Evolutionary conservation across 1,140 invertebrate species (phyloP).

Genomic region (Gonatopus flavifemur): DNA sequence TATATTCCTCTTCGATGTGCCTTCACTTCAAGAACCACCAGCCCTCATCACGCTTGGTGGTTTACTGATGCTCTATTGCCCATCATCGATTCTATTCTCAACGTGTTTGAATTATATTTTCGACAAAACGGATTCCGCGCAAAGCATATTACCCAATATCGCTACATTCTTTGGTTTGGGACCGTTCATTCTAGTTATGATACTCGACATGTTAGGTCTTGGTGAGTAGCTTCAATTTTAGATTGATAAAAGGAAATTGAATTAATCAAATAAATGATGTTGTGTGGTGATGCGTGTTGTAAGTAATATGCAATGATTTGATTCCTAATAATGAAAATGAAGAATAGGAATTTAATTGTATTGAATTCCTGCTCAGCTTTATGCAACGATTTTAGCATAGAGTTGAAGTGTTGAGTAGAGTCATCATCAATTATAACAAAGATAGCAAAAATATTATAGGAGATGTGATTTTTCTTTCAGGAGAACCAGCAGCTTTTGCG

Average conservation of each 20-base stretch:
- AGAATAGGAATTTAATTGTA: conserved; percentile 1
- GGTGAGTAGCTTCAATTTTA: too few relatives aligned
- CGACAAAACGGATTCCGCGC: conserved; percentile 78
- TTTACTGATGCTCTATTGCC: conserved; percentile 73
- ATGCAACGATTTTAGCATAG: too few relatives aligned
- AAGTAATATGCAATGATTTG: too few relatives aligned
- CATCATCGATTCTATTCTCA: conserved; percentile 73
- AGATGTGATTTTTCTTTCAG: conserved; percentile 43
- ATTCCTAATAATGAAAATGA: neutral
- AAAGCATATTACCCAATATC: conserved; percentile 76
- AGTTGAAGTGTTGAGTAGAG: too few relatives aligned
- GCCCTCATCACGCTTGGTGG: conserved; percentile 69
- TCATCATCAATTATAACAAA: too few relatives aligned
- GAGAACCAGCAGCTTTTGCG: conserved; percentile 65
- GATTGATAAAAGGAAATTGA: too few relatives aligned
- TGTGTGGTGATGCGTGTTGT: too few relatives aligned
- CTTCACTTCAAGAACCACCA: conserved; percentile 67
- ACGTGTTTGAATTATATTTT: conserved; percentile 80
- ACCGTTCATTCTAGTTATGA: conserved; percentile 71
- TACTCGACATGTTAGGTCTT: conserved; percentile 70
- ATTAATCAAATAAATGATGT: too few relatives aligned
- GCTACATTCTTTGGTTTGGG: conserved; percentile 73
- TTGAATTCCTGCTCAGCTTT: too few relatives aligned
- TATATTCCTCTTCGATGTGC: conserved; percentile 70
- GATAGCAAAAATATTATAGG: too few relatives aligned